These are phyloP conservation scores for Panopea generosa DNA, from an alignment of 2,888 invertebrate genomes.

Conservation along the genomic window DNA sequence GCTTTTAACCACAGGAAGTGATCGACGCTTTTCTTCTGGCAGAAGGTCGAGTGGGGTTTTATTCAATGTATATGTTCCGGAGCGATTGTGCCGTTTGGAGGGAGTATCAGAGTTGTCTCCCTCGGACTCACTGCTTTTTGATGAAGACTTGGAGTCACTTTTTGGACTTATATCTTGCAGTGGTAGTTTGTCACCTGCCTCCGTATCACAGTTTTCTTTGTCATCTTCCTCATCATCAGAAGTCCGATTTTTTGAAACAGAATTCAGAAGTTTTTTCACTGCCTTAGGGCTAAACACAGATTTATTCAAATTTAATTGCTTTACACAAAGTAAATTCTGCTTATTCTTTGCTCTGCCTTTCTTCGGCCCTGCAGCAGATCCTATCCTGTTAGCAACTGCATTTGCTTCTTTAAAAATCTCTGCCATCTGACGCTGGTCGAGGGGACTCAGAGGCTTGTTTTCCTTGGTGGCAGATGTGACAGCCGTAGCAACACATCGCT, in stretches of 20 bases:
- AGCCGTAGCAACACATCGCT: constrained; percentile 66
- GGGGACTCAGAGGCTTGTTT: constrained; percentile 65
- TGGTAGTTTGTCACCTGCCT: constrained; percentile 6
- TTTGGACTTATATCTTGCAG: neutral
- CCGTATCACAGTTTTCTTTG: constrained; percentile 39
- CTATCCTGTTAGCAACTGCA: constrained; percentile 65
- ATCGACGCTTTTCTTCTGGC: constrained; percentile 49
- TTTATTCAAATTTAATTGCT: constrained; percentile 30
- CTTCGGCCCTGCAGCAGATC: constrained; percentile 28
- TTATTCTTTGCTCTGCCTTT: constrained; percentile 21
- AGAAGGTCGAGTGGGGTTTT: constrained; percentile 47
- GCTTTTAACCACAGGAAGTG: constrained; percentile 60
- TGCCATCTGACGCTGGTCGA: constrained; percentile 69
- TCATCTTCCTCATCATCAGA: constrained; percentile 7
- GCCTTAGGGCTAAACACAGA: constrained; percentile 25
- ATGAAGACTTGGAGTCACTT: neutral
- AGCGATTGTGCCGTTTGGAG: constrained; percentile 49
- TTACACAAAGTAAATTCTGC: constrained; percentile 27
- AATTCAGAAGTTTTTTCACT: constrained; percentile 10
- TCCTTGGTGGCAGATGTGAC: constrained; percentile 55
- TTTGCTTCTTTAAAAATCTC: constrained; percentile 72
- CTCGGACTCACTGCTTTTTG: constrained; percentile 8
- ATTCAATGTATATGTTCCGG: constrained; percentile 60
- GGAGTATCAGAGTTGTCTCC: constrained; percentile 39
- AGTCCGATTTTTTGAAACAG: constrained; percentile 2